A percentile compares a stretch with the other conserved stretches of the same genome.
phyloP scores from a whole-genome alignment of 2,797 vertebrate species.

The Crax fasciolata region DNA sequence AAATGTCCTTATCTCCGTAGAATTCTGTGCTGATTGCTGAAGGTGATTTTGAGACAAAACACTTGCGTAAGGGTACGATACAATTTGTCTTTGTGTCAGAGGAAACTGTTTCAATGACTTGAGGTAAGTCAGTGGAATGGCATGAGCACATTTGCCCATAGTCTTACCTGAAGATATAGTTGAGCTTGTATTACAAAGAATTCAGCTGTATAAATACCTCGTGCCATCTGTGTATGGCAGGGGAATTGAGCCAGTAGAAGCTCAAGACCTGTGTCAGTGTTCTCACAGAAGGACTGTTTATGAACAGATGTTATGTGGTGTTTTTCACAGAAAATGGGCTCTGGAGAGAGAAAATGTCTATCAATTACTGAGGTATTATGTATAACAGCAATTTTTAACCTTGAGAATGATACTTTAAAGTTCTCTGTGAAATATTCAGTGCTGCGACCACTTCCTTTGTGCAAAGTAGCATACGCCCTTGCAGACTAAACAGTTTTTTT shows the following conservation, averaged over 20 bases:
- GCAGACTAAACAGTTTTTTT: slow-evolving; percentile 17
- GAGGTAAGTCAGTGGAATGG: slow-evolving; percentile 87
- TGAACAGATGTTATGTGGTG: slow-evolving; percentile 99
- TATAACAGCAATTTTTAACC: slow-evolving; percentile 94
- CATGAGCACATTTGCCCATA: slow-evolving; percentile 86
- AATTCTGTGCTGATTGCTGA: slow-evolving; percentile 81
- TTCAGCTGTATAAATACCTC: slow-evolving; percentile 86
- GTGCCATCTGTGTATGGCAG: slow-evolving; percentile 94
- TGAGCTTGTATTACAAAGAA: slow-evolving; percentile 87
- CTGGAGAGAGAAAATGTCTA: slow-evolving; percentile 96
- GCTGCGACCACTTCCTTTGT: slow-evolving; percentile 77
- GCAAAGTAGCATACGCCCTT: slow-evolving; percentile 31
- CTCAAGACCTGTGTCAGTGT: slow-evolving; percentile 92
- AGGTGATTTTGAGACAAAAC: slow-evolving; percentile 88
- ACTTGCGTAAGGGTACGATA: slow-evolving; percentile 82
- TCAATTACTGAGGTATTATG: slow-evolving; percentile 92
- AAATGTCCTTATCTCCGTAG: slow-evolving; percentile 78
- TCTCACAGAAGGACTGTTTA: slow-evolving; percentile 96
- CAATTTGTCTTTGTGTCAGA: slow-evolving; percentile 97
- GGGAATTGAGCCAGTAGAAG: slow-evolving; percentile 93
- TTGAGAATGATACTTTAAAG: slow-evolving; percentile 91
- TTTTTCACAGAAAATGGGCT: slow-evolving; percentile 92
- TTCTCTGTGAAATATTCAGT: slow-evolving; percentile 78
- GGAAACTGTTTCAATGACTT: slow-evolving; percentile 88
- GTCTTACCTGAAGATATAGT: slow-evolving; percentile 92